These are phyloP conservation scores for Xenopus borealis DNA, from an alignment of 2,113 vertebrate genomes.

Conservation along the genomic window DNA sequence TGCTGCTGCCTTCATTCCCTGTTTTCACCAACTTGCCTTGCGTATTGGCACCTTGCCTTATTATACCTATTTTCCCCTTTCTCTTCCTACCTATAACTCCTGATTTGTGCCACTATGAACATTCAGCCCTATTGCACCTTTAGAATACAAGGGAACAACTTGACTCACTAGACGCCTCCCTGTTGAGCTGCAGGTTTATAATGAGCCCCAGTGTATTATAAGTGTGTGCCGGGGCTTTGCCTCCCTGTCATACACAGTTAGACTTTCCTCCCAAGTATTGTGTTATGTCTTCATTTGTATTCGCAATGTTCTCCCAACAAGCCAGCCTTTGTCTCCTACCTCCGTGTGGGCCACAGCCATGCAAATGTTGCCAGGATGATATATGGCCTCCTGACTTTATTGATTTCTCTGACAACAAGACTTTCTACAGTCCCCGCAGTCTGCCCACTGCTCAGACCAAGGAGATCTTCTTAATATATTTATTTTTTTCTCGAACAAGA, in stretches of 20 bases:
- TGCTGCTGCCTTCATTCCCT: too few relatives aligned
- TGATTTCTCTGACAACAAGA: conserved; percentile 11
- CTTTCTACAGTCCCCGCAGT: neutral
- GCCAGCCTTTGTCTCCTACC: conserved; percentile 26
- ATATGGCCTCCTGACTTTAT: conserved; percentile 20
- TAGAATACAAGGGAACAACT: too few relatives aligned
- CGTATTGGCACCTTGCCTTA: too few relatives aligned
- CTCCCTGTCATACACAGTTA: neutral
- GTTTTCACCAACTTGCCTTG: too few relatives aligned
- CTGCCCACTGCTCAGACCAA: neutral
- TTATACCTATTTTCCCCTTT: too few relatives aligned
- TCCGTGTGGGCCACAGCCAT: conserved; percentile 10
- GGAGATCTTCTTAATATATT: neutral
- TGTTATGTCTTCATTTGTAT: conserved; percentile 37
- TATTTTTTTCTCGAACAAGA: neutral
- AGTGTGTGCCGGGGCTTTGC: too few relatives aligned
- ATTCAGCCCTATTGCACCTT: too few relatives aligned
- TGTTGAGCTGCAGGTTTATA: too few relatives aligned
- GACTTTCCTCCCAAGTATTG: conserved; percentile 36
- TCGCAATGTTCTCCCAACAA: conserved; percentile 10
- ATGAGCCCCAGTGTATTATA: too few relatives aligned
- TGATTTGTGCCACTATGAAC: too few relatives aligned
- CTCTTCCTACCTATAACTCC: too few relatives aligned
- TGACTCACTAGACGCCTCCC: too few relatives aligned
- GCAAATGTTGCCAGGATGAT: conserved; percentile 20